Conservation (phyloP, 2,113 vertebrate species). For the Petromus typicus region DNA sequence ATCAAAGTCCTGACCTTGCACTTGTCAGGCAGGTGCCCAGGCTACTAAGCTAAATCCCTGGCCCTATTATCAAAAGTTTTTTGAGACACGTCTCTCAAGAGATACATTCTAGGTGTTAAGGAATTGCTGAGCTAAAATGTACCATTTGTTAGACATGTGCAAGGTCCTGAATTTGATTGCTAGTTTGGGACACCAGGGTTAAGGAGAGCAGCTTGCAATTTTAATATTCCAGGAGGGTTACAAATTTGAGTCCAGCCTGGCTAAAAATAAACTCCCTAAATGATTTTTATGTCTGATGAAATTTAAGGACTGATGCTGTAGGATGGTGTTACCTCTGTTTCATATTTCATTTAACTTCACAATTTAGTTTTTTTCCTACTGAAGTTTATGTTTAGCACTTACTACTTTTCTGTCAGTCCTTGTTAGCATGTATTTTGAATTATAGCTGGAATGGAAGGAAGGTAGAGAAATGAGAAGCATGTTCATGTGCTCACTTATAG, state of each 20-base stretch:
- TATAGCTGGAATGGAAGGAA: slow-evolving; percentile 8
- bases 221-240: background rate
- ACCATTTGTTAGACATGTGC: background rate
- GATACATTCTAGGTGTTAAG: background rate
- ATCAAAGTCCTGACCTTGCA: too few species aligned
- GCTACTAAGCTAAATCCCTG: too few species aligned
- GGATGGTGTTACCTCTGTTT: slow-evolving; percentile 15
- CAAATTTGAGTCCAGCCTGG: background rate
- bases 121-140: background rate
- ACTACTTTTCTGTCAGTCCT: background rate
- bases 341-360: slow-evolving; percentile 10
- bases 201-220: background rate
- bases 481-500: background rate
- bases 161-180: background rate
- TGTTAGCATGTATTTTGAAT: background rate
- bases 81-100: background rate
- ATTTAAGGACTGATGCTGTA: slow-evolving; percentile 3
- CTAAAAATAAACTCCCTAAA: background rate
- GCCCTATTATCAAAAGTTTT: background rate
- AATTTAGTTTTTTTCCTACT: slow-evolving; percentile 28
- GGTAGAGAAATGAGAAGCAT: slow-evolving; percentile 30
- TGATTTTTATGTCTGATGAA: slow-evolving; percentile 39
- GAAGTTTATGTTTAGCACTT: slow-evolving; percentile 4
- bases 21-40: too few species aligned
- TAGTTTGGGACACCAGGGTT: too few species aligned